Evolutionary conservation across 2,888 invertebrate species (phyloP).

Genomic region (Aplocera efformata): DNA sequence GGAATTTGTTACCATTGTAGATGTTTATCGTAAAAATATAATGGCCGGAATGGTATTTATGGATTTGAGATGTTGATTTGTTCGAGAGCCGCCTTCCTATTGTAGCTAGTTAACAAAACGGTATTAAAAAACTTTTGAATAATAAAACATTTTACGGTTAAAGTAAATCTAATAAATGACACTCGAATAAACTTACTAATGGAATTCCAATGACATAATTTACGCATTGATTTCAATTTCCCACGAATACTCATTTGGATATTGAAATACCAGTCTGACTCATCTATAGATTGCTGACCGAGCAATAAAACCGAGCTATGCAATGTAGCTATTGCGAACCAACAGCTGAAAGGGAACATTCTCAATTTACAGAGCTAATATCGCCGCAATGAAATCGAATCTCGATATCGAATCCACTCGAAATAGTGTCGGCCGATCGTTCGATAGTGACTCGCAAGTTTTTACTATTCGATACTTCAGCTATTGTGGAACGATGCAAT

Average conservation of each 20-base stretch:
- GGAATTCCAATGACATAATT: too few species aligned
- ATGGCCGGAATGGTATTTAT: slow-evolving; percentile 14
- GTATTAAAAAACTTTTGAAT: background rate
- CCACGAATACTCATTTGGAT: background rate
- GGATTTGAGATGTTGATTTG: slow-evolving; percentile 13
- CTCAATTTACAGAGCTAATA: slow-evolving; percentile 22
- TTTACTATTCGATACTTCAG: slow-evolving; percentile 28
- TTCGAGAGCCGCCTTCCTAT: slow-evolving; percentile 6
- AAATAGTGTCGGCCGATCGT: slow-evolving; percentile 32
- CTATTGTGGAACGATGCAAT: slow-evolving; percentile 30
- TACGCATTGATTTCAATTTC: too few species aligned
- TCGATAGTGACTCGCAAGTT: slow-evolving; percentile 48
- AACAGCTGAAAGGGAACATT: slow-evolving; percentile 14
- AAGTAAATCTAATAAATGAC: too few species aligned
- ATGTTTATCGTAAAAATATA: slow-evolving; percentile 23
- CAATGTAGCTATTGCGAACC: background rate
- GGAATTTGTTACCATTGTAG: slow-evolving; percentile 12
- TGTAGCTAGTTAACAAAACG: slow-evolving; percentile 8
- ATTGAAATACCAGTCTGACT: background rate
- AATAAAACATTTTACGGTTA: too few species aligned
- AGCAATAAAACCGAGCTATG: background rate
- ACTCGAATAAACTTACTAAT: too few species aligned
- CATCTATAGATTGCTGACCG: too few species aligned
- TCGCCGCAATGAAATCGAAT: slow-evolving; percentile 28
- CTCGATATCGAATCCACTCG: slow-evolving; percentile 32